These are phyloP conservation scores for Xiphophorus hellerii DNA, from an alignment of 2,113 vertebrate genomes.

Conservation along the genomic window DNA sequence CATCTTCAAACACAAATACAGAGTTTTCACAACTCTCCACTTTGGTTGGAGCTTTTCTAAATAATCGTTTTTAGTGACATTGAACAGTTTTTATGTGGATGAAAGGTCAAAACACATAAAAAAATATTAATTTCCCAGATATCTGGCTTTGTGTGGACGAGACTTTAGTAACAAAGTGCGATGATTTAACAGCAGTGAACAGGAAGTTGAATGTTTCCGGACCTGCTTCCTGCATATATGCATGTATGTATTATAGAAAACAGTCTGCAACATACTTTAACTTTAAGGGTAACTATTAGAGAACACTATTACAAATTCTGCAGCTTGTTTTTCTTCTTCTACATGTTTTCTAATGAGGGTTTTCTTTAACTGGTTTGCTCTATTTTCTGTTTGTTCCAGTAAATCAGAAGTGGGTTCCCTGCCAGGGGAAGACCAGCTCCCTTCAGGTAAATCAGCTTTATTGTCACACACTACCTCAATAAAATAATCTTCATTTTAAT, in stretches of 20 bases:
- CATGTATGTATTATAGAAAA: neutral
- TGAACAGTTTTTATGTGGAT: too few relatives aligned
- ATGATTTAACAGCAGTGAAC: neutral
- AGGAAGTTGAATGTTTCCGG: neutral
- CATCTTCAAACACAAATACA: too few relatives aligned
- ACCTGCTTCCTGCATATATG: neutral
- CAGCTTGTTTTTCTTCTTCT: too few relatives aligned
- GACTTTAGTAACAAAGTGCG: too few relatives aligned
- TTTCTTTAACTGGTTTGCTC: neutral
- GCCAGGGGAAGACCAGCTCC: conserved; percentile 33
- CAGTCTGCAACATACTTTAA: neutral
- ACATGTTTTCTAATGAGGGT: neutral
- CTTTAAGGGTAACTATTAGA: neutral
- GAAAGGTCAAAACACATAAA: too few relatives aligned
- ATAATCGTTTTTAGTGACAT: too few relatives aligned
- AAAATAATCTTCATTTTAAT: neutral
- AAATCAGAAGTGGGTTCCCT: conserved; percentile 61
- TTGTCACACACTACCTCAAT: too few relatives aligned
- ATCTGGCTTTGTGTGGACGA: too few relatives aligned
- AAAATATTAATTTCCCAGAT: too few relatives aligned
- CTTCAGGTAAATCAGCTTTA: conserved; percentile 46
- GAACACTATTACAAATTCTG: neutral
- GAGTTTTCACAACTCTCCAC: too few relatives aligned
- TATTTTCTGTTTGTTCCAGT: conserved; percentile 45
- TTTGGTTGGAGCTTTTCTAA: too few relatives aligned